These are phyloP conservation scores for Pseudoatta argentina DNA, from an alignment of 1,140 invertebrate species.

Conservation along the genomic window DNA sequence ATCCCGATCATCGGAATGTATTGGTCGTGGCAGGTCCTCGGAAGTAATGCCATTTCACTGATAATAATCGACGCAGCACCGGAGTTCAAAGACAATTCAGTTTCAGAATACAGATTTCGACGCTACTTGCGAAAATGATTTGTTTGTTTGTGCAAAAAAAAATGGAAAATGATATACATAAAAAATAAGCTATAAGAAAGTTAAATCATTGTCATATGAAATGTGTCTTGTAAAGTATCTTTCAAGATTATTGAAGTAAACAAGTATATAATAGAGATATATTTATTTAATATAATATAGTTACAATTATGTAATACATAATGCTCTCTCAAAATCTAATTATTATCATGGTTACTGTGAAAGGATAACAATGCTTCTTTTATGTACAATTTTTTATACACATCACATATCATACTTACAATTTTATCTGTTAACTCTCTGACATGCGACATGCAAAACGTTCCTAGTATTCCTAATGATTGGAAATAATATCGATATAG, in stretches of 20 bases:
- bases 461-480: neutral
- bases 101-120: neutral
- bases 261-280: neutral
- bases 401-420: conserved; percentile 6
- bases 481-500: neutral
- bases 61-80: neutral
- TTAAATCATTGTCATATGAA: neutral
- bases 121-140: neutral
- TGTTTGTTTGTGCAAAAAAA: no score
- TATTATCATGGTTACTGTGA: conserved; percentile 19
- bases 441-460: neutral
- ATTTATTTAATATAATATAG: conserved; percentile 40
- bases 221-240: neutral
- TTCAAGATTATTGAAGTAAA: neutral
- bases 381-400: conserved; percentile 47
- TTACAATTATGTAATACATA: conserved; percentile 12
- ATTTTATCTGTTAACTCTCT: neutral
- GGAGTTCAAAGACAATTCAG: neutral
- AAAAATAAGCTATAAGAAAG: neutral
- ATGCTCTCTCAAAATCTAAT: conserved; percentile 1
- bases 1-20: neutral
- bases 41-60: neutral
- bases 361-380: neutral
- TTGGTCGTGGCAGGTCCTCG: no score
- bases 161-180: neutral